Evolutionary conservation across 2,113 vertebrate genomes (phyloP).

Genomic region (Gopherus evgoodei): DNA sequence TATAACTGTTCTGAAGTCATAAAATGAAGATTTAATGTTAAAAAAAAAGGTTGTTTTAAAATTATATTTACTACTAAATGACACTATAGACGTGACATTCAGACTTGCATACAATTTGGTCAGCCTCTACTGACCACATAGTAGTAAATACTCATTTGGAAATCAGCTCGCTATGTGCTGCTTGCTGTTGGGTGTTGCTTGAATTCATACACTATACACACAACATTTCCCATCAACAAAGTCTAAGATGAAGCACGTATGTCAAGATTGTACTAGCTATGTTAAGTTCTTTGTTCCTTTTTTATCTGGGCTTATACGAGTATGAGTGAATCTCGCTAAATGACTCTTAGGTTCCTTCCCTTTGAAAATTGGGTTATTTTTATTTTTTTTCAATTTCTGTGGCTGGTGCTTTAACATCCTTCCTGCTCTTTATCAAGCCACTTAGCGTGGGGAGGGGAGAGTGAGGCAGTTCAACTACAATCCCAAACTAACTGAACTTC

Average conservation of each 20-base stretch:
- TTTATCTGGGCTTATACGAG: slow-evolving; percentile 43
- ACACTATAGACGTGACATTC: neutral
- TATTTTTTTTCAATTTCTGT: neutral
- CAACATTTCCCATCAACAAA: slow-evolving; percentile 23
- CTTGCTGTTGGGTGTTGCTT: neutral
- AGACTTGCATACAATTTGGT: neutral
- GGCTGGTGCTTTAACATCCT: slow-evolving; percentile 23
- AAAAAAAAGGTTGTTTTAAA: neutral
- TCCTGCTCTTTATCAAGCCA: slow-evolving; percentile 37
- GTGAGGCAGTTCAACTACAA: neutral
- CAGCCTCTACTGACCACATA: slow-evolving; percentile 1
- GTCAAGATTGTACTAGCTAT: slow-evolving; percentile 8
- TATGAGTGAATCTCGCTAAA: slow-evolving; percentile 63
- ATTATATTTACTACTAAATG: neutral
- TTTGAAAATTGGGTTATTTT: slow-evolving; percentile 22
- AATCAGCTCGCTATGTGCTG: slow-evolving; percentile 22
- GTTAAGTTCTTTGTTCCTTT: slow-evolving; percentile 9
- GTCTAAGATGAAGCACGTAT: slow-evolving; percentile 36
- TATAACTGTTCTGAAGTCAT: neutral
- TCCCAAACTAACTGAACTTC: too few relatives aligned
- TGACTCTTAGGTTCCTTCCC: slow-evolving; percentile 31
- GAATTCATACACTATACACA: neutral
- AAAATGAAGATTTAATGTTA: neutral
- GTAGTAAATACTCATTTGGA: slow-evolving; percentile 50
- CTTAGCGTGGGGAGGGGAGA: neutral